phyloP scores from a whole-genome alignment of 2,888 invertebrate genomes.

The Cataglyphis altisquamis region DNA sequence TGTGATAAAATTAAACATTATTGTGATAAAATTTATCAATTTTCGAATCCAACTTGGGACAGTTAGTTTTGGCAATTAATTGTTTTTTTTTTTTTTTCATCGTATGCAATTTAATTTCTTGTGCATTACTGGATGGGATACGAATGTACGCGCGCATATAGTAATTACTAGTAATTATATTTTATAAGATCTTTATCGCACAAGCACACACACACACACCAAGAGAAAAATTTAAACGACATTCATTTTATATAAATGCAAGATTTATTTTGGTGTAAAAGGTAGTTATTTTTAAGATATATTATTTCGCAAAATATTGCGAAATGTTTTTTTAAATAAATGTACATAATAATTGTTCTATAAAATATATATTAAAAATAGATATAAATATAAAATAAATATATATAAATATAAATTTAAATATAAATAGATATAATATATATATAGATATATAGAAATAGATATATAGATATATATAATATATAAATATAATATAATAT shows the following conservation, averaged over 20 bases:
- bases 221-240: background rate
- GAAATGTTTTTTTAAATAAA: conserved; percentile 10
- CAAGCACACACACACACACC: too few relatives aligned
- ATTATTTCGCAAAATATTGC: background rate
- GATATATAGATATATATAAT: too few relatives aligned
- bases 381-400: too few relatives aligned
- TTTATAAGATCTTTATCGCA: background rate
- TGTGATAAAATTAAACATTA: background rate
- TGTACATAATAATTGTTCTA: background rate
- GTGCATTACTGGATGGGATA: background rate
- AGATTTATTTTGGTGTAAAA: background rate
- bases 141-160: background rate
- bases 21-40: background rate
- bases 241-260: background rate
- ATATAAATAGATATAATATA: too few relatives aligned
- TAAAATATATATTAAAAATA: background rate
- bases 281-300: conserved; percentile 2
- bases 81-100: background rate
- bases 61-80: background rate
- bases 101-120: background rate
- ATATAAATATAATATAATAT: too few relatives aligned
- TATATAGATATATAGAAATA: too few relatives aligned
- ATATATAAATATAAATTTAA: too few relatives aligned
- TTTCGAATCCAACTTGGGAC: background rate
- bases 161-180: background rate